phyloP scores from a whole-genome alignment of 2,888 invertebrate species.

The Malacosoma neustria region DNA sequence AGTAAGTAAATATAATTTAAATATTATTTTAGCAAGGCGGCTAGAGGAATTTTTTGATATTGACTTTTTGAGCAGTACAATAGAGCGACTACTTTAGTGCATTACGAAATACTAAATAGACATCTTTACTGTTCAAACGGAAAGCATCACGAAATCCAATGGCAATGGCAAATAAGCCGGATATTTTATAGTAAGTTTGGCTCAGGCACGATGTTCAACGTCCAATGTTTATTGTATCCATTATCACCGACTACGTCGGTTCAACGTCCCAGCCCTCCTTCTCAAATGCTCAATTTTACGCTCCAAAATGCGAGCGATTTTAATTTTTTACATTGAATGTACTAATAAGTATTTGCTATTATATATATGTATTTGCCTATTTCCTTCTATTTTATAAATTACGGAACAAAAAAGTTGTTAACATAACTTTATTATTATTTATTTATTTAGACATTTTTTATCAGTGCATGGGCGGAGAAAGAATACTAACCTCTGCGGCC shows the following conservation, averaged over 20 bases:
- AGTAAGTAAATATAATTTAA: neutral
- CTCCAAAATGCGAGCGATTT: no score
- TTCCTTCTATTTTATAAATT: no score
- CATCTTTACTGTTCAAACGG: conserved; percentile 30
- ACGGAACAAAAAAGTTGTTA: no score
- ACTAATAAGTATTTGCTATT: no score
- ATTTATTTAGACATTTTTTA: no score
- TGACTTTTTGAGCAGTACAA: neutral
- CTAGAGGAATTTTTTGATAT: neutral
- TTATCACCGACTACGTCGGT: conserved; percentile 54
- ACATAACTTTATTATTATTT: no score
- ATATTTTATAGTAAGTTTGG: conserved; percentile 59
- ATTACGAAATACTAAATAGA: conserved; percentile 2
- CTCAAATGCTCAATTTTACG: conserved; percentile 20
- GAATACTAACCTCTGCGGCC: no score
- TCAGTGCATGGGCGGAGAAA: no score
- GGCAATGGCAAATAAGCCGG: conserved; percentile 56
- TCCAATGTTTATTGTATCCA: conserved; percentile 51
- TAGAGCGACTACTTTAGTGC: neutral
- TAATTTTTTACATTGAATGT: no score
- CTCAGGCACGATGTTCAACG: conserved; percentile 49
- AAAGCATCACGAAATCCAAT: conserved; percentile 46
- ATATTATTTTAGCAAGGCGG: neutral
- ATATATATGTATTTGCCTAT: no score
- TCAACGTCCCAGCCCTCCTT: conserved; percentile 48